A percentile compares a stretch with the other conserved stretches of the same genome.
These are phyloP conservation scores for Netelia fuscicornis DNA, from an alignment of 2,888 invertebrate genomes.

Conservation along the genomic window DNA sequence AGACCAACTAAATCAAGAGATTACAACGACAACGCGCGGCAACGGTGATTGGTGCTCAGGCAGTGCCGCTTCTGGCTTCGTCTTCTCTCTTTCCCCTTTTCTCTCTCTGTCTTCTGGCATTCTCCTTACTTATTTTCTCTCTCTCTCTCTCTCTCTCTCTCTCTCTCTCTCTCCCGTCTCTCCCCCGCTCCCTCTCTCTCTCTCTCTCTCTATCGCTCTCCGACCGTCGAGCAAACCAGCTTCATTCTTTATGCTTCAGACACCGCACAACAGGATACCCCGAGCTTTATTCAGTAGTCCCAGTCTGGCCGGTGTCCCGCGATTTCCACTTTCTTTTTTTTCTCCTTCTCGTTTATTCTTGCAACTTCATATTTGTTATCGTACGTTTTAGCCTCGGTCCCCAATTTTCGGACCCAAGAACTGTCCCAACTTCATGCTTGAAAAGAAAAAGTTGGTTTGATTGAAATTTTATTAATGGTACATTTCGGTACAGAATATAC, in stretches of 20 bases:
- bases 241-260: conserved; percentile 65
- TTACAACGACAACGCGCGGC: conserved; percentile 65
- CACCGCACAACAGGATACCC: conserved; percentile 66
- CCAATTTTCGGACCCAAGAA: neutral
- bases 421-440: no score
- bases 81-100: conserved; percentile 45
- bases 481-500: neutral
- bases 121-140: conserved; percentile 26
- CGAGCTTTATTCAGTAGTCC: conserved; percentile 62
- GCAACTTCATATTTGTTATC: conserved; percentile 20
- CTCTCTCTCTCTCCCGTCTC: neutral
- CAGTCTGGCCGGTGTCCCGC: conserved; percentile 54
- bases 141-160: conserved; percentile 48
- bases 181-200: conserved; percentile 37
- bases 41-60: conserved; percentile 44
- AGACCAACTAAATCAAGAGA: conserved; percentile 64
- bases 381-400: neutral
- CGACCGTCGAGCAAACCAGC: conserved; percentile 54
- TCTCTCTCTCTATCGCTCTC: conserved; percentile 50
- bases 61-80: conserved; percentile 45
- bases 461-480: neutral
- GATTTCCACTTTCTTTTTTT: conserved; percentile 16
- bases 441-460: no score
- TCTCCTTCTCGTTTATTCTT: conserved; percentile 1
- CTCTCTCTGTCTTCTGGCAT: conserved; percentile 43